Conservation (phyloP, 2,797 vertebrate genomes). For the Mycteria americana region DNA sequence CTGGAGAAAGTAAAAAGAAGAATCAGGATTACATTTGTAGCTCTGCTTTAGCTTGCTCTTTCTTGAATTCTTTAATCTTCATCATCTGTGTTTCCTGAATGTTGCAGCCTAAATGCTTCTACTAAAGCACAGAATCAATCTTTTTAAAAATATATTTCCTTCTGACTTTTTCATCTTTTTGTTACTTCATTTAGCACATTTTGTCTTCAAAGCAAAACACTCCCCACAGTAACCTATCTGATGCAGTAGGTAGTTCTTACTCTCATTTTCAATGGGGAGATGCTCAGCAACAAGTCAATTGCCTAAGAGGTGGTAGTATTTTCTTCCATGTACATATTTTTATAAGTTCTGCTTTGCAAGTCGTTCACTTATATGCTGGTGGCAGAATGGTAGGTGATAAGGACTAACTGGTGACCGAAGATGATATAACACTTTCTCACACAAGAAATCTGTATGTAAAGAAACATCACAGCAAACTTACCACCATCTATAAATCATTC, state of each 20-base stretch:
- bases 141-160: background rate
- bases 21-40: background rate
- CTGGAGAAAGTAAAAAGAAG: constrained; percentile 69
- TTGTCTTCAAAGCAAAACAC: background rate
- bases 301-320: background rate
- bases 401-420: background rate
- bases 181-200: background rate
- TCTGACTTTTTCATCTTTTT: background rate
- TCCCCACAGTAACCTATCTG: background rate
- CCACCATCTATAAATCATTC: background rate
- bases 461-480: background rate
- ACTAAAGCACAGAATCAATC: background rate
- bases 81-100: background rate
- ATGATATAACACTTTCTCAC: background rate
- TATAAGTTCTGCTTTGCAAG: background rate
- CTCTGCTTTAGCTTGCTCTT: background rate
- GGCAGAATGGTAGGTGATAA: background rate
- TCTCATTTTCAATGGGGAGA: background rate
- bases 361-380: background rate
- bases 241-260: background rate
- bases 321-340: background rate
- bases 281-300: background rate
- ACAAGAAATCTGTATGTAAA: background rate
- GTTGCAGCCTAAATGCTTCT: background rate
- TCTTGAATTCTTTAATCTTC: background rate